phyloP scores from a whole-genome alignment of 2,113 vertebrate genomes.

The Galbula dea region DNA sequence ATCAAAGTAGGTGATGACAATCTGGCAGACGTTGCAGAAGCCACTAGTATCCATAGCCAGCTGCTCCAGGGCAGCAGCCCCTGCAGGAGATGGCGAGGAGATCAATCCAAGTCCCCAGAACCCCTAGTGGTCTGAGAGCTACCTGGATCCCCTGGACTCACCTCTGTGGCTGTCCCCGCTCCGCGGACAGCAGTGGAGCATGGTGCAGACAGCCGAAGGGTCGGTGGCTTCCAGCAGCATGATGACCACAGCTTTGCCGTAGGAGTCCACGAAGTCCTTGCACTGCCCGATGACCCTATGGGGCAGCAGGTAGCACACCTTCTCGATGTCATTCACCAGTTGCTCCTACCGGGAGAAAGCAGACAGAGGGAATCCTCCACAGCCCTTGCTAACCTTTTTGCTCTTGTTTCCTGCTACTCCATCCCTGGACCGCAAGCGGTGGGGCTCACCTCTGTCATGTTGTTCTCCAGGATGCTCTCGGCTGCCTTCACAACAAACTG shows the following conservation, averaged over 20 bases:
- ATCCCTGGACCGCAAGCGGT: fast-evolving
- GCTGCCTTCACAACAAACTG: slow-evolving; percentile 79
- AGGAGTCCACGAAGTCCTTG: slow-evolving; percentile 83
- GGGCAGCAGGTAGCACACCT: slow-evolving; percentile 83
- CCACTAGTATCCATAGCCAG: slow-evolving; percentile 16
- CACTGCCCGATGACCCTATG: slow-evolving; percentile 72
- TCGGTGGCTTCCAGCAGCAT: slow-evolving; percentile 82
- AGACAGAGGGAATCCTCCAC: fast-evolving
- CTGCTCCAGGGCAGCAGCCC: neutral
- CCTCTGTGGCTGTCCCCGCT: neutral
- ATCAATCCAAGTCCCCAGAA: no score
- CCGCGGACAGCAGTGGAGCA: slow-evolving; percentile 76
- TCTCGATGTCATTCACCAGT: slow-evolving; percentile 76
- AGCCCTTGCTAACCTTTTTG: no score
- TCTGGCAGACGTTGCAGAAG: slow-evolving; percentile 88
- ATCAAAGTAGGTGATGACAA: slow-evolving; percentile 81
- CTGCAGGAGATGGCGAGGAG: neutral
- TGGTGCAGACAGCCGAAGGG: slow-evolving; percentile 77
- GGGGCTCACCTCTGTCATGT: slow-evolving; percentile 80
- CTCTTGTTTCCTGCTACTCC: neutral
- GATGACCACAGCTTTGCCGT: slow-evolving; percentile 82
- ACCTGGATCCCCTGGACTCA: neutral
- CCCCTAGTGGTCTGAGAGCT: neutral
- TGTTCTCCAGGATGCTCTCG: slow-evolving; percentile 75
- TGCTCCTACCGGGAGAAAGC: slow-evolving; percentile 26